A percentile compares a stretch with the other conserved stretches of the same genome.
Conservation (phyloP, 2,888 invertebrate species). For the Stenodema calcarata region DNA sequence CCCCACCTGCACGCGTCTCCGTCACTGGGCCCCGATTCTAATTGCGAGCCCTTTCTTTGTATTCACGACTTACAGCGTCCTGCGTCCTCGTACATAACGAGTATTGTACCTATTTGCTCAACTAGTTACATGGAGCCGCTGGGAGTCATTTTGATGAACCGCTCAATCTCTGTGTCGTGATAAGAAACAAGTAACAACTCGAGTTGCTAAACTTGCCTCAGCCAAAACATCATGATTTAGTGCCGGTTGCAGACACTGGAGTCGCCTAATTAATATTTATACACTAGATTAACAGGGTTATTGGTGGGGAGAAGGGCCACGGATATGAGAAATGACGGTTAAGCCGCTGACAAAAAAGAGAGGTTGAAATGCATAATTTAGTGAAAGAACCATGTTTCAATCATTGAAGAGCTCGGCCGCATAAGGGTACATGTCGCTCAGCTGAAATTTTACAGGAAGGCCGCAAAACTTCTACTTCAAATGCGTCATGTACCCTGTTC, state of each 20-base stretch:
- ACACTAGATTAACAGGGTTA: no score
- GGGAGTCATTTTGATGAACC: neutral
- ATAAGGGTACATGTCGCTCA: no score
- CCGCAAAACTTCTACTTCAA: no score
- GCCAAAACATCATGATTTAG: neutral
- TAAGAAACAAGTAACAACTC: neutral
- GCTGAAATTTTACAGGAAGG: no score
- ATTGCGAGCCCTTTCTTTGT: slow-evolving; percentile 1
- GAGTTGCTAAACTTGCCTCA: neutral
- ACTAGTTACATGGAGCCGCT: neutral
- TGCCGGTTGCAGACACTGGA: neutral
- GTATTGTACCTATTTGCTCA: neutral
- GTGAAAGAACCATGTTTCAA: no score
- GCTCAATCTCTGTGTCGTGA: neutral
- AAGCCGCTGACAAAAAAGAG: no score
- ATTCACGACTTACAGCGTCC: neutral
- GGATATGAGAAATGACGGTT: no score
- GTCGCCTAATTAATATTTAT: no score
- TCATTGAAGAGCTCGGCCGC: no score
- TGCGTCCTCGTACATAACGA: neutral
- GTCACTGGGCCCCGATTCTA: neutral
- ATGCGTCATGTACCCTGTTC: no score
- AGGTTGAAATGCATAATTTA: no score
- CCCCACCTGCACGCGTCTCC: neutral
- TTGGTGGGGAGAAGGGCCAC: no score